These are phyloP conservation scores for Ctenicera cuprea DNA, from an alignment of 2,888 invertebrate species.

Conservation along the genomic window DNA sequence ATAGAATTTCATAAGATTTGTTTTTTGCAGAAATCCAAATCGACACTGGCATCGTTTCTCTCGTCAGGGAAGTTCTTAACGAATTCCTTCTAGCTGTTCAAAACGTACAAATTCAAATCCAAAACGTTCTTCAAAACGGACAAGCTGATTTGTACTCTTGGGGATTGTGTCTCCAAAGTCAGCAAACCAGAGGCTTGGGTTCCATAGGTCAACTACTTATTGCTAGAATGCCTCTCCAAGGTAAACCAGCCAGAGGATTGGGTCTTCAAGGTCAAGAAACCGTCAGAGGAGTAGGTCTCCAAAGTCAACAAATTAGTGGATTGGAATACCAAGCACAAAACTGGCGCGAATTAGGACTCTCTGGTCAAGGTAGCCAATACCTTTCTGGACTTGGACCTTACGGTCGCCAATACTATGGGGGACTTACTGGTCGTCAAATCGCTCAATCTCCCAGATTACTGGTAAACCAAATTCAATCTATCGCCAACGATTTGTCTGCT, in stretches of 20 bases:
- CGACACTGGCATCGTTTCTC: slow-evolving; percentile 14
- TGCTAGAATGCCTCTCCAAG: no score
- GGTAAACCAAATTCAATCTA: not conserved
- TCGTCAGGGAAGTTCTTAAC: slow-evolving; percentile 23
- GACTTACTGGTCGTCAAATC: not conserved
- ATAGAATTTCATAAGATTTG: not conserved
- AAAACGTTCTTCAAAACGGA: slow-evolving; percentile 5
- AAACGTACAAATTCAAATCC: slow-evolving; percentile 36
- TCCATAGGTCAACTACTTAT: no score
- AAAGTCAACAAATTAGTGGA: no score
- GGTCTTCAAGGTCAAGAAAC: no score
- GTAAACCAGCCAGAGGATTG: no score
- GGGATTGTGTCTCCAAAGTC: not conserved
- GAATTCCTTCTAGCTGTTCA: slow-evolving; percentile 31
- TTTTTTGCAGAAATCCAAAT: slow-evolving; percentile 7
- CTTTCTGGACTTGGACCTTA: not conserved
- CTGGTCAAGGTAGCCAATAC: not conserved
- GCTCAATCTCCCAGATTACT: not conserved
- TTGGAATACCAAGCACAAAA: no score
- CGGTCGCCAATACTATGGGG: not conserved
- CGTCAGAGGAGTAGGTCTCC: no score
- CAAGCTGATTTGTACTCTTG: not conserved
- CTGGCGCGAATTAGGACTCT: no score
- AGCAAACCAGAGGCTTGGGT: no score
- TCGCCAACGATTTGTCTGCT: not conserved